Base-by-base conservation (phyloP, 1,140 invertebrate genomes). In the Platorchestia sp. region DNA sequence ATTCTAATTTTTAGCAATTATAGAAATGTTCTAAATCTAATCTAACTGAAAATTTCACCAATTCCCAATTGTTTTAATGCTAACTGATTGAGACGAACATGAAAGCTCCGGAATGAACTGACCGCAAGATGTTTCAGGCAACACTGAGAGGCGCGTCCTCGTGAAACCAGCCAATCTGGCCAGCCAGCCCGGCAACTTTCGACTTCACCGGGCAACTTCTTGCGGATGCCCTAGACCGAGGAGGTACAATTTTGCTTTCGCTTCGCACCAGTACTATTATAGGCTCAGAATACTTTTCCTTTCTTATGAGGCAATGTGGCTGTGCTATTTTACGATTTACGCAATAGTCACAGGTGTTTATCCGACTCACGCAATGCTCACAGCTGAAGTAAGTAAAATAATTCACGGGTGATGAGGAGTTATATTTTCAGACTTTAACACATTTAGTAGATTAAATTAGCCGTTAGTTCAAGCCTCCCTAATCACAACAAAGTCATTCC, bases 131-230 rank as follows among this genome's bases (percentile, higher is more conserved):
- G 59, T 75, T 75, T 75, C 59, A 36, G 14, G 10, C 59, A 75
- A 75, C 59, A 75, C 59, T 75, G 59, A 10, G 59, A 75, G 59
- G 7, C 59, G 19, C 59, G 59, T 22, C 59, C 10, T 36, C 1
- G 36, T 75, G 36, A 5, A 14, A 42, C 22, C 43, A 22, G 0
- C 87, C n/a, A 89, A 44, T 89, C 87, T 89, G 41, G 41, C 87
- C 87, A 75, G 53, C 14, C 53, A 89, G 87, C 42, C 87, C 41
- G 41, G 87, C 6, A 42, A 89, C 87, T 89, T 89, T 89, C 87
- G 87, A 89, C 87, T 89, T 27, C 87, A 44, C 87, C 87, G 87
- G 41, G 42, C 87, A 89, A 89, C 87, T 89, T 89, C 87, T 89
- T 89, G 87, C 87, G 5, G 41, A 89, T 42, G 87, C 41, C 41